phyloP scores from a whole-genome alignment of 2,888 invertebrate species.

The Drosophila birchii region DNA sequence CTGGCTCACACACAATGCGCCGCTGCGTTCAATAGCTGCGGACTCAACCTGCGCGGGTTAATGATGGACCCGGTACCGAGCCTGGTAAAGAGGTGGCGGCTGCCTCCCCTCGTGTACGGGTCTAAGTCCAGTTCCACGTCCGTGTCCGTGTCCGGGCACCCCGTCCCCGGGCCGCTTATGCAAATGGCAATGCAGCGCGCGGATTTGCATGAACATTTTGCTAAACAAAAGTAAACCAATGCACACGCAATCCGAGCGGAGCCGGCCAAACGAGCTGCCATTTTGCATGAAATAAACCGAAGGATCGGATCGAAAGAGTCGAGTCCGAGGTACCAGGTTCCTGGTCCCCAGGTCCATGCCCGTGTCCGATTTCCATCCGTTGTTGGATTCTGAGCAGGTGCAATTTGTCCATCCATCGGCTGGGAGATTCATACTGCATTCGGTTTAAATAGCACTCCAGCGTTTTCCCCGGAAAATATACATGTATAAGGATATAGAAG shows the following conservation, averaged over 20 bases:
- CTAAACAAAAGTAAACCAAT: conserved; percentile 53
- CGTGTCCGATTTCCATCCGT: conserved; percentile 7
- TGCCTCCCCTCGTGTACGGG: neutral
- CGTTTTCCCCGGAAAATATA: neutral
- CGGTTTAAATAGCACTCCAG: neutral
- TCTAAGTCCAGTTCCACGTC: conserved; percentile 12
- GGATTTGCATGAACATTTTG: conserved; percentile 57
- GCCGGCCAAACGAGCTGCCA: conserved; percentile 33
- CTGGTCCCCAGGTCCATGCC: neutral
- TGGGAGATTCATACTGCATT: neutral
- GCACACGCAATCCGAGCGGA: conserved; percentile 50
- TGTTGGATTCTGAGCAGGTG: conserved; percentile 17
- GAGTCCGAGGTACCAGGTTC: neutral
- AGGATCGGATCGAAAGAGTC: conserved; percentile 27
- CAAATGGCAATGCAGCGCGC: conserved; percentile 57
- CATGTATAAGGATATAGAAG: neutral
- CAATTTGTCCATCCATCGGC: neutral
- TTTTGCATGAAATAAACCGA: conserved; percentile 39
- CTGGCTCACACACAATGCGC: conserved; percentile 18
- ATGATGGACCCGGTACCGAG: conserved; percentile 31
- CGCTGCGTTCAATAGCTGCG: conserved; percentile 31
- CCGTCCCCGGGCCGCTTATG: conserved; percentile 55
- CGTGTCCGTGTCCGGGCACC: conserved; percentile 3
- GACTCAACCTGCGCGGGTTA: conserved; percentile 36
- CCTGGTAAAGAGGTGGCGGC: neutral